Percentiles rank a stretch among this genome's conserved stretches.
Conservation (phyloP, 2,888 invertebrate species). For the Apodemia duryi region DNA sequence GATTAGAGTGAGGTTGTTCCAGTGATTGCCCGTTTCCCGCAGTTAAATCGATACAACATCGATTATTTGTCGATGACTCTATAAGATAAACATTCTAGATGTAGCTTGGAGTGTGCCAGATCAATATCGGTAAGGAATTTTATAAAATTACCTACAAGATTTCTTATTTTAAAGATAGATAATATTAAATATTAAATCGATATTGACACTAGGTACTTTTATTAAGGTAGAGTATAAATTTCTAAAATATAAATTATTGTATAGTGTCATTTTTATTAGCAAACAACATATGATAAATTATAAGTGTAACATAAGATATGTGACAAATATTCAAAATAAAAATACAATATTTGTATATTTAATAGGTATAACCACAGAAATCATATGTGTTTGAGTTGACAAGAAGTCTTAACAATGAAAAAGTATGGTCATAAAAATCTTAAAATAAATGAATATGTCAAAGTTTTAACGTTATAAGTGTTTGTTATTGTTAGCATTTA, state of each 20-base stretch:
- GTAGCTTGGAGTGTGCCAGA: constrained; percentile 31
- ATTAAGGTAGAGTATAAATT: background rate
- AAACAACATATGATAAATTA: background rate
- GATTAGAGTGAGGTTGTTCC: constrained; percentile 34
- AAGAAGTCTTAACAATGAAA: background rate
- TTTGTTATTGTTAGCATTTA: background rate
- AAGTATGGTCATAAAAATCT: constrained; percentile 3
- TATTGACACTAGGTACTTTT: background rate
- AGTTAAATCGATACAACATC: constrained; percentile 33
- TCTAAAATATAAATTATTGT: background rate
- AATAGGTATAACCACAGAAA: background rate
- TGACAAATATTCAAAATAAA: background rate
- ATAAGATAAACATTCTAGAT: constrained; percentile 29
- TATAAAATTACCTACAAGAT: constrained; percentile 26
- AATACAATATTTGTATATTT: background rate
- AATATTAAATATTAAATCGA: constrained; percentile 1
- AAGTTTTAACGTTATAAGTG: background rate
- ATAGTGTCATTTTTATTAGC: background rate
- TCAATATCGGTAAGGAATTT: constrained; percentile 27
- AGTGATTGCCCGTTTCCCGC: constrained; percentile 32
- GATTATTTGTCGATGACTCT: constrained; percentile 36
- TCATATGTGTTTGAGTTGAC: background rate
- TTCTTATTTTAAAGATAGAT: constrained; percentile 6
- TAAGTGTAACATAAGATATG: background rate
- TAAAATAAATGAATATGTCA: background rate